Conservation (phyloP, 2,113 vertebrate species). For the Mesitornis unicolor region DNA sequence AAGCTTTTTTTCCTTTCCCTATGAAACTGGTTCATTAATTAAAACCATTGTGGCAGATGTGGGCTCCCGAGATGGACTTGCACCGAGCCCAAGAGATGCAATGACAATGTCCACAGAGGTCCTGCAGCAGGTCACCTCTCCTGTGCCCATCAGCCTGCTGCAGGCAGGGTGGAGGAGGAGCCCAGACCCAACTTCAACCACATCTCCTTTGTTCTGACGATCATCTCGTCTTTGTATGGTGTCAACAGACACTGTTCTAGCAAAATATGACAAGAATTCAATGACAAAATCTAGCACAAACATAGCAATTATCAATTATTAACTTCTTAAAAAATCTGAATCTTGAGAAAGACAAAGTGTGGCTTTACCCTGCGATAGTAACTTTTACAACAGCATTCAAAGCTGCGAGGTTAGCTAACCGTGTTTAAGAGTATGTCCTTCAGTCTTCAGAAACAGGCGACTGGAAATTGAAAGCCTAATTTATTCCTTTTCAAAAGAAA, state of each 20-base stretch:
- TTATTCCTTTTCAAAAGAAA: not conserved
- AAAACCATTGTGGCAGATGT: not conserved
- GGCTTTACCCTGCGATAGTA: not conserved
- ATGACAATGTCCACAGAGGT: accelerated
- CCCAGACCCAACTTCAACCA: accelerated
- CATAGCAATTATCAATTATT: not conserved
- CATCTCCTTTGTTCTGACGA: not conserved
- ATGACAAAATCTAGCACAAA: not conserved
- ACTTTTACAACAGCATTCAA: not conserved
- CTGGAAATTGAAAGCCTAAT: not conserved
- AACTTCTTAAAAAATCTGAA: not conserved
- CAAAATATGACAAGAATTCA: not conserved
- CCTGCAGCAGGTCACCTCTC: not conserved
- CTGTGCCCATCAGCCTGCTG: not conserved
- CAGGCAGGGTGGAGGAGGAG: not conserved
- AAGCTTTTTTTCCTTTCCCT: not conserved
- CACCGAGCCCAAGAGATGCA: not conserved
- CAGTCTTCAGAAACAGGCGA: not conserved
- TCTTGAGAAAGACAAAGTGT: not conserved
- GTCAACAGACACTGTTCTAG: not conserved
- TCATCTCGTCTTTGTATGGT: accelerated
- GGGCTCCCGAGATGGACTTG: not conserved
- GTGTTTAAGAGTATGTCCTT: not conserved
- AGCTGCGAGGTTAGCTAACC: not conserved
- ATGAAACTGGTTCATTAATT: not conserved